A percentile compares a stretch with the other conserved stretches of the same genome.
Evolutionary conservation across 92 coral and sea anemone genomes (phyloP).

Genomic region (Scolanthus callimorphus): DNA sequence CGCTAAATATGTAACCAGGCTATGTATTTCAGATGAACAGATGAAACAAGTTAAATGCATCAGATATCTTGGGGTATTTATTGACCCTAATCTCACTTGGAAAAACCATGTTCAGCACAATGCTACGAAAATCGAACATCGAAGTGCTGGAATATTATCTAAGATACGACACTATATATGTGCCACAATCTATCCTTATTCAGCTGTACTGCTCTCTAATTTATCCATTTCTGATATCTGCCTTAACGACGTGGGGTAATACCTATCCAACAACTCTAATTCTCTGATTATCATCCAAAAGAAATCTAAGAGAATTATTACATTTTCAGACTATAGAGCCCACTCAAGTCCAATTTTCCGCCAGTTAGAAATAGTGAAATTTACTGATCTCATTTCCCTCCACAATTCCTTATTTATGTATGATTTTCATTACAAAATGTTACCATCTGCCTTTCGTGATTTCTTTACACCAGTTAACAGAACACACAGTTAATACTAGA

Average conservation of each 20-base stretch:
- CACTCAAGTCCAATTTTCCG: neutral
- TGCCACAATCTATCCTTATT: neutral
- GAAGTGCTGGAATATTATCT: neutral
- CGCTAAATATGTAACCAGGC: neutral
- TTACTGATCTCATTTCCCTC: neutral
- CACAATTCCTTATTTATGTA: neutral
- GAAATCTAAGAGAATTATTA: neutral
- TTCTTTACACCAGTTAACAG: neutral
- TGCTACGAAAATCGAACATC: neutral
- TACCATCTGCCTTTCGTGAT: neutral
- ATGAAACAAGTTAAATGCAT: neutral
- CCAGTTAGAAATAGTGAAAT: neutral
- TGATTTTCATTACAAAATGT: neutral
- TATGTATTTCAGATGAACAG: neutral
- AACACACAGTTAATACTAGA: neutral
- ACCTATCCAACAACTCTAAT: neutral
- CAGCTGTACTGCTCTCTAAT: neutral
- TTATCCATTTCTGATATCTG: neutral
- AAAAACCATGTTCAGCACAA: neutral
- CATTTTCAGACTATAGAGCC: neutral
- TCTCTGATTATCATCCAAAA: neutral
- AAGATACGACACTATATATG: neutral
- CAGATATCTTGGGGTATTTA: neutral
- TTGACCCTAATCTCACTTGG: neutral
- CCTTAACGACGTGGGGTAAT: neutral